These are phyloP conservation scores for Lytechinus pictus DNA, from an alignment of 35 echinoderm and acorn worm genomes.

Conservation along the genomic window DNA sequence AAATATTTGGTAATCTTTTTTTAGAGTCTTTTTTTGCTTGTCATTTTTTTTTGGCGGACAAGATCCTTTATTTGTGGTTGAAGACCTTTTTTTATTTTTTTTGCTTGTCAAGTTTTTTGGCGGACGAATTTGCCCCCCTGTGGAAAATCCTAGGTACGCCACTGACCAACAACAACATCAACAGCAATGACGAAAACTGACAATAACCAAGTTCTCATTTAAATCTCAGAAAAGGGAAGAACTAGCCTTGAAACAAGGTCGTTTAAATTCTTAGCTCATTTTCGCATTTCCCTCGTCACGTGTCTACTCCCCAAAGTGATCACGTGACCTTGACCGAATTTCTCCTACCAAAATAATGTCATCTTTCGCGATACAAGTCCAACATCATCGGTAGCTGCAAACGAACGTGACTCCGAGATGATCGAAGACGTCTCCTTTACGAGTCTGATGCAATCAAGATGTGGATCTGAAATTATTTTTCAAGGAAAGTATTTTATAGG, in stretches of 20 bases:
- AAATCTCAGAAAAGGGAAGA: neutral
- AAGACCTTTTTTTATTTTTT: no score
- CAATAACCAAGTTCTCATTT: no score
- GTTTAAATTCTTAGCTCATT: neutral
- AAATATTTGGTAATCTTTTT: no score
- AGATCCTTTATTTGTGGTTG: no score
- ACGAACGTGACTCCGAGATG: neutral
- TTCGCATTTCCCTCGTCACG: neutral
- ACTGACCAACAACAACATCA: neutral
- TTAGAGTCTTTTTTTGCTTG: no score
- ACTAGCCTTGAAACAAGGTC: constrained; percentile 1
- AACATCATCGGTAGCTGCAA: neutral
- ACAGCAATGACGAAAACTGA: neutral
- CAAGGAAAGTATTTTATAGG: neutral
- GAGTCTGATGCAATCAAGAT: neutral
- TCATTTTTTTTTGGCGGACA: no score
- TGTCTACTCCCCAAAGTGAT: neutral
- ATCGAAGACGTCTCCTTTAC: neutral
- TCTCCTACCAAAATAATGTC: constrained; percentile 6
- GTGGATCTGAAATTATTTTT: neutral
- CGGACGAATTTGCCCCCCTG: no score
- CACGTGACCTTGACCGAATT: neutral
- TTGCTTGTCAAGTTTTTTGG: no score
- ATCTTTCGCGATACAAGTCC: neutral
- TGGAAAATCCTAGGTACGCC: no score